These are phyloP conservation scores for Saccopteryx bilineata DNA, from an alignment of 2,113 vertebrate species.

Conservation along the genomic window DNA sequence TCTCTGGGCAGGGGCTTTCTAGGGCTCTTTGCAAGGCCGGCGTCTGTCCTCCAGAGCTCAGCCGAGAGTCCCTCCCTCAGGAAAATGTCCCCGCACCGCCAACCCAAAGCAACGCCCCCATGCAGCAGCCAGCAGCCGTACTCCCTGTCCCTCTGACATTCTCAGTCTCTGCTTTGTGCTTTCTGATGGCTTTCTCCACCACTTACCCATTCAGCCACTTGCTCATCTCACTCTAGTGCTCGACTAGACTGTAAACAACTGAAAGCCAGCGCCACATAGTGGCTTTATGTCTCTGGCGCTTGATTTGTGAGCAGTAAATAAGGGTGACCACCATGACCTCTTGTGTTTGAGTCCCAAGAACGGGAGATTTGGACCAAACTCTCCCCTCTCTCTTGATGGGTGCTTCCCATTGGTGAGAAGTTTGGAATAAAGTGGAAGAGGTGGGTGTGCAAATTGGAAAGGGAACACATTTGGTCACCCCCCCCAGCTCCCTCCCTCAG, in stretches of 20 bases:
- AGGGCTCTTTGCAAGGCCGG: not conserved
- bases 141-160: not conserved
- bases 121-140: not conserved
- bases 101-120: not conserved
- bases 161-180: not conserved
- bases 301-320: not conserved
- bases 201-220: not conserved
- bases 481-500: not conserved
- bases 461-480: fast-evolving
- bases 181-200: not conserved
- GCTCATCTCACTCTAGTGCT: too few species aligned
- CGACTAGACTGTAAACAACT: not conserved
- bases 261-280: not conserved
- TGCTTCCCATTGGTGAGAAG: not conserved
- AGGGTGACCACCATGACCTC: not conserved
- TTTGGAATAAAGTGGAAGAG: not conserved
- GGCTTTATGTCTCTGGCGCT: not conserved
- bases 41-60: not conserved
- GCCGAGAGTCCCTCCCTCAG: not conserved
- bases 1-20: not conserved
- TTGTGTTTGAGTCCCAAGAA: not conserved
- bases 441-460: not conserved
- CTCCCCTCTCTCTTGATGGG: not conserved
- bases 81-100: not conserved
- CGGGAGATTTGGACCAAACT: not conserved